phyloP scores from a whole-genome alignment of 2,888 invertebrate genomes.

The Lacanobia wlatinum region DNA sequence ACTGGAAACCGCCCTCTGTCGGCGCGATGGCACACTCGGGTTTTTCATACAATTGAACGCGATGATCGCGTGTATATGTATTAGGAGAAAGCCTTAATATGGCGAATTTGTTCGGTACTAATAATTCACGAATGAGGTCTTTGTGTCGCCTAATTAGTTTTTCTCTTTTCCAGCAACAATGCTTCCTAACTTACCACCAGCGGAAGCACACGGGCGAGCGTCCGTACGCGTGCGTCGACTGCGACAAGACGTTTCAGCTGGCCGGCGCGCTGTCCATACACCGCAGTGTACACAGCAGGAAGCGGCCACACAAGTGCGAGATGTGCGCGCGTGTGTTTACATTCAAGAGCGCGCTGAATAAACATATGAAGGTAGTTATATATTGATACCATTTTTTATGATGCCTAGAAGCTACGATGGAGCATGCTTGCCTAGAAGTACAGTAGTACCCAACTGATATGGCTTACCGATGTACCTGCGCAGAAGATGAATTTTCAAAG shows the following conservation, averaged over 20 bases:
- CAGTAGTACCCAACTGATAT: no score
- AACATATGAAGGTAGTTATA: conserved; percentile 70
- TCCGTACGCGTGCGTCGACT: conserved; percentile 67
- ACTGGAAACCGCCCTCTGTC: no score
- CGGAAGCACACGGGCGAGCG: conserved; percentile 74
- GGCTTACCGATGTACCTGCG: no score
- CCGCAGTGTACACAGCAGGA: conserved; percentile 48
- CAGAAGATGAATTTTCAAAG: no score
- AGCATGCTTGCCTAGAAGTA: no score
- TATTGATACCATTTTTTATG: neutral
- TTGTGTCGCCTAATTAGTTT: neutral
- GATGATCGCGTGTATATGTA: no score
- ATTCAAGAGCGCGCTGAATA: conserved; percentile 67
- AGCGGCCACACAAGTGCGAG: conserved; percentile 49
- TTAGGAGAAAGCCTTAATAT: no score
- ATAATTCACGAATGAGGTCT: neutral
- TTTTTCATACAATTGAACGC: no score
- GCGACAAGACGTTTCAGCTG: conserved; percentile 63
- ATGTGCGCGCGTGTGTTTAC: conserved; percentile 67
- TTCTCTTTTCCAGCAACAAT: conserved; percentile 62
- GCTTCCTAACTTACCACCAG: conserved; percentile 70
- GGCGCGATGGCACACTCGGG: no score
- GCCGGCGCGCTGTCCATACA: conserved; percentile 66
- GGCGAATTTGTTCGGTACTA: no score
- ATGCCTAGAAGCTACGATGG: no score